Conservation (phyloP, 2,113 vertebrate species). For the Microcebus tavaratra region DNA sequence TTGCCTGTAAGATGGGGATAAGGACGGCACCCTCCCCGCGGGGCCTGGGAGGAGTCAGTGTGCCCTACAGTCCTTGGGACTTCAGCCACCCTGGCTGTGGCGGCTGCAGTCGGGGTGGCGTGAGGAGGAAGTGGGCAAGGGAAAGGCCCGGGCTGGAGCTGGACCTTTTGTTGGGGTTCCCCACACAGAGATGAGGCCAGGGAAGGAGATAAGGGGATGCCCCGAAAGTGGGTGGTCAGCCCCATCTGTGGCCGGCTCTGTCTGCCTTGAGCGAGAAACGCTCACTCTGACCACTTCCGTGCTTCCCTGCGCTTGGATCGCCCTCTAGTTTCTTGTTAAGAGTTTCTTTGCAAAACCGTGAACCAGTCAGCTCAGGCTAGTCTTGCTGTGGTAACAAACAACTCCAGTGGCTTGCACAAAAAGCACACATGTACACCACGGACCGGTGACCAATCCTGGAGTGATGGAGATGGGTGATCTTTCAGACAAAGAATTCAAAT, state of each 20-base stretch:
- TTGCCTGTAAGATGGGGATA: not conserved
- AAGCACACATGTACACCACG: accelerated
- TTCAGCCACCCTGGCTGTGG: not conserved
- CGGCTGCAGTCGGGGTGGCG: not conserved
- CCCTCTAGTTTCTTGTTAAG: not conserved
- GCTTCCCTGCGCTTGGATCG: not conserved
- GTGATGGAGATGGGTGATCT: too few relatives aligned
- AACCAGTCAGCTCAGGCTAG: not conserved
- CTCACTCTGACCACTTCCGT: not conserved
- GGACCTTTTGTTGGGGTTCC: slow-evolving; percentile 39
- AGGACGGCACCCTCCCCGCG: accelerated
- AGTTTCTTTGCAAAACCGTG: not conserved
- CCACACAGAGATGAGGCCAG: not conserved
- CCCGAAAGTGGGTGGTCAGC: not conserved
- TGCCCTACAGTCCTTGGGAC: not conserved
- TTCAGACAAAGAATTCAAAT: too few relatives aligned
- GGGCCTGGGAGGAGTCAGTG: not conserved
- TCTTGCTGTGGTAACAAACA: not conserved
- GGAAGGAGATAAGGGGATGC: not conserved
- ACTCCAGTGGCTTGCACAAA: too few relatives aligned
- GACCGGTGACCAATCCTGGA: too few relatives aligned
- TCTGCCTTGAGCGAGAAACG: not conserved
- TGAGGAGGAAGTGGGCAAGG: slow-evolving; percentile 50
- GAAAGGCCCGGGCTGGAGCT: slow-evolving; percentile 24
- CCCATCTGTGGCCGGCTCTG: not conserved